Evolutionary conservation across 1,140 invertebrate genomes (phyloP).

Genomic region (Yoshiicerus persimilis): DNA sequence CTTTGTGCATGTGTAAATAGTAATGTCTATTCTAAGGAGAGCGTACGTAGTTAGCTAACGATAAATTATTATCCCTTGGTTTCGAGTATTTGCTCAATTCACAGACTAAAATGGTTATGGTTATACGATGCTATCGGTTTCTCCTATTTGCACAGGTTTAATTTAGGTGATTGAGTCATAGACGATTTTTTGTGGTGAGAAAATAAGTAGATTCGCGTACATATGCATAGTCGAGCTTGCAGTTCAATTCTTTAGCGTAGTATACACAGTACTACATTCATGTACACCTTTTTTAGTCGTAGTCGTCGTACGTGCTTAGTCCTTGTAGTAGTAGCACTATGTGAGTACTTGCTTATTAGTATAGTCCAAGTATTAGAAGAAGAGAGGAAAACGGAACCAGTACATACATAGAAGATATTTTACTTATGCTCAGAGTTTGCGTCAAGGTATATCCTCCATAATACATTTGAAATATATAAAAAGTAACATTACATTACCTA

Average conservation of each 20-base stretch:
- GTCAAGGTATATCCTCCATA: background rate
- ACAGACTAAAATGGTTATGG: background rate
- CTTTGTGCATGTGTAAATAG: too few species aligned
- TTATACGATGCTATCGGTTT: background rate
- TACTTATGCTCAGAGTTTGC: background rate
- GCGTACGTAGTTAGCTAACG: background rate
- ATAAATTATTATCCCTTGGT: background rate
- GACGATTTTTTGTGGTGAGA: background rate
- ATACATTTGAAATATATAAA: background rate
- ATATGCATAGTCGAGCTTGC: background rate
- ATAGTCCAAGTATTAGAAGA: background rate
- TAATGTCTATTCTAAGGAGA: too few species aligned
- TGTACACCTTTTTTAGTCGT: background rate
- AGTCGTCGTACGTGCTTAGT: background rate
- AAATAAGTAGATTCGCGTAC: background rate
- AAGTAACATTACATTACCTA: background rate
- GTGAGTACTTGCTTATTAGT: background rate
- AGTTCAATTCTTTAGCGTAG: background rate
- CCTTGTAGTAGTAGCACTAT: too few species aligned
- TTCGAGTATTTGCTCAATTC: background rate
- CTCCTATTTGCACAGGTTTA: slow-evolving; percentile 5
- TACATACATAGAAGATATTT: background rate
- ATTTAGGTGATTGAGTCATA: slow-evolving; percentile 20
- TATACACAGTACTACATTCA: background rate
- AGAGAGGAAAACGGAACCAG: background rate